Base-by-base conservation (phyloP, 2,113 vertebrate genomes). In the Monopterus albus region DNA sequence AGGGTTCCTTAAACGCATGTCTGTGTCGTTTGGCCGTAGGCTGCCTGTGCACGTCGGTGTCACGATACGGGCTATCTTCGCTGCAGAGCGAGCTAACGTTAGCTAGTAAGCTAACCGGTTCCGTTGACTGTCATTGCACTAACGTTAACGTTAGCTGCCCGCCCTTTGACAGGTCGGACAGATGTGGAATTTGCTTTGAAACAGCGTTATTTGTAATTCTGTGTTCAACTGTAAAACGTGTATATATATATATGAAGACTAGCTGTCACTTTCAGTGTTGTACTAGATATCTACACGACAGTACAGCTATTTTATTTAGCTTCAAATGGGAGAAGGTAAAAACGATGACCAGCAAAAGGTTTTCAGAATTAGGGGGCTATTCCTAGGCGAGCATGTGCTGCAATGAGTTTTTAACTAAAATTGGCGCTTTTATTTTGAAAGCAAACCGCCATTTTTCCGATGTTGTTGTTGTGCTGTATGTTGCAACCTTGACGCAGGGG, bases 401-500 rank as follows among this genome's bases (percentile, higher is more conserved):
- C 35, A 26, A 6, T 25, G 4, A n/a, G 23, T 2, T 11, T 17
- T 14, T 15, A 25, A 33, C 2, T 1, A 4, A 20, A 47, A 47
- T 0, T 3, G 31, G 18, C 2, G 68, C 79, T 78, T 82, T 88
- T 87, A 88, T 78, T 87, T 70, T 87, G 89, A 82, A 85, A 67
- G 3, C 0, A 2, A 13, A 2, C 4, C n/a, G 0, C 2, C 5
- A 0, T 5, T 11, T 2, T 82, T 71, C 83, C 72, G 46, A 1
- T 58, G 0, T 14, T n/a, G n/a, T n/a, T 1, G 9, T 2, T 9
- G 10, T 4, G 43, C 21, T 67, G 3, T 1, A 0, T 49, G 21
- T 23, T 3, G 39, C 49, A 1, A 57, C 0, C 59, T 88, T 86
- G 51, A 64, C 42, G 23, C 50, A 2, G 6, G 4, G 0, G 31